These are phyloP conservation scores for Cephalopterus ornatus DNA, from an alignment of 2,113 vertebrate genomes.

Conservation along the genomic window DNA sequence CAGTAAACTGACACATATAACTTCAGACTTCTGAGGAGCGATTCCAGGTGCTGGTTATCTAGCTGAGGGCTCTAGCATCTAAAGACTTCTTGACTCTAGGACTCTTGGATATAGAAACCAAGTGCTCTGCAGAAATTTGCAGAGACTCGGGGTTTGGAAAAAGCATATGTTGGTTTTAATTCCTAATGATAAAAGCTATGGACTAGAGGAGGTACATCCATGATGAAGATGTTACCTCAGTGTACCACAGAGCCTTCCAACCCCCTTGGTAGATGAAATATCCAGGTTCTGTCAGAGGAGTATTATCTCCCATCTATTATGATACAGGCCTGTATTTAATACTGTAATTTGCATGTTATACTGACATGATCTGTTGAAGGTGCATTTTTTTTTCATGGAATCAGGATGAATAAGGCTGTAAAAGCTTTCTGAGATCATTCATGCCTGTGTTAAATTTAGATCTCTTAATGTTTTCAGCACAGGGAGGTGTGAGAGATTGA, in stretches of 20 bases:
- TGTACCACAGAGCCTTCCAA: neutral
- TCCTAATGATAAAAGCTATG: neutral
- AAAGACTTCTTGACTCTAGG: neutral
- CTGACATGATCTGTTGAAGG: neutral
- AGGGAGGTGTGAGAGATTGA: neutral
- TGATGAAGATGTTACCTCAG: neutral
- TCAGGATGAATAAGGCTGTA: neutral
- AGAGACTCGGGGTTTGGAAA: neutral
- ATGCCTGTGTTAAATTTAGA: neutral
- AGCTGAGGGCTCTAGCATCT: accelerated
- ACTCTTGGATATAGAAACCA: neutral
- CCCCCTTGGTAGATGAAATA: neutral
- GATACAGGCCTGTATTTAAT: neutral
- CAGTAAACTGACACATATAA: neutral
- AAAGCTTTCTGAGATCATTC: neutral
- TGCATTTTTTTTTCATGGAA: neutral
- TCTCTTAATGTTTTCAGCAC: neutral
- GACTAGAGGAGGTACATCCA: neutral
- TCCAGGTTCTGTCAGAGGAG: accelerated
- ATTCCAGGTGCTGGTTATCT: neutral
- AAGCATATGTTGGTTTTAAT: neutral
- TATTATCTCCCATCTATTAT: neutral
- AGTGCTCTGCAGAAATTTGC: neutral
- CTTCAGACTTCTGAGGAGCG: neutral
- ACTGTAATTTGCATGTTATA: neutral